Evolutionary conservation across 1,140 invertebrate species (phyloP), one percentile per base, ranked within the genome.

Genomic region (Magallana ariakensis): DNA sequence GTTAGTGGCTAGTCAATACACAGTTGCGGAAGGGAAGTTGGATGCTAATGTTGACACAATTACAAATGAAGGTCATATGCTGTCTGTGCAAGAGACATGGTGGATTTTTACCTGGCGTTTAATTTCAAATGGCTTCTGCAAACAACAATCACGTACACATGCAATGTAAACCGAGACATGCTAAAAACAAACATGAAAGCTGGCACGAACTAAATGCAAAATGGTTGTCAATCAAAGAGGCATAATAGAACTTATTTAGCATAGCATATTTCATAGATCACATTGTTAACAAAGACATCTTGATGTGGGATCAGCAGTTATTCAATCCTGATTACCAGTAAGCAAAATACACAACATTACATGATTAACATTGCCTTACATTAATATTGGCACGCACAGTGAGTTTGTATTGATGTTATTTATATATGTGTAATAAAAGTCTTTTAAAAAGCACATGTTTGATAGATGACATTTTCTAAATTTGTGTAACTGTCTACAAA

Each of bases 81-180:
- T 26, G 13, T 13, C 10, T 75, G 66, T 75, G 66, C 66, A 26
- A 1, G 10, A 75, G 22, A 75, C 66, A 19, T 75, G 66, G 33
- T 26, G 22, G 33, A 26, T 19, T 75, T 75, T 75, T 75, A 75
- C 66, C 66, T 75, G 66, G 22, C 66, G 66, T 33, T 75, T 75
- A 26, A 75, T 19, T 10, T 75, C 66, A 26, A 75, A 75, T 75
- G 66, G 66, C 66, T 75, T 75, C 66, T 75, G 66, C 66, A 75
- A 75, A 75, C 66, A 70, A 70, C 66, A 75, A 75, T 75, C 22
- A 75, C 9, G 19, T 13, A 26, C 66, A 75, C 66, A 75, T 75
- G 66, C 66, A 75, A 75, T 75, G 66, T 26, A 33, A 33, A 75
- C 11, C 22, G 19, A 13, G 22, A 75, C 66, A 75, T 75, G 66